phyloP scores from a whole-genome alignment of 2,113 vertebrate species.

The Ophiodon elongatus region DNA sequence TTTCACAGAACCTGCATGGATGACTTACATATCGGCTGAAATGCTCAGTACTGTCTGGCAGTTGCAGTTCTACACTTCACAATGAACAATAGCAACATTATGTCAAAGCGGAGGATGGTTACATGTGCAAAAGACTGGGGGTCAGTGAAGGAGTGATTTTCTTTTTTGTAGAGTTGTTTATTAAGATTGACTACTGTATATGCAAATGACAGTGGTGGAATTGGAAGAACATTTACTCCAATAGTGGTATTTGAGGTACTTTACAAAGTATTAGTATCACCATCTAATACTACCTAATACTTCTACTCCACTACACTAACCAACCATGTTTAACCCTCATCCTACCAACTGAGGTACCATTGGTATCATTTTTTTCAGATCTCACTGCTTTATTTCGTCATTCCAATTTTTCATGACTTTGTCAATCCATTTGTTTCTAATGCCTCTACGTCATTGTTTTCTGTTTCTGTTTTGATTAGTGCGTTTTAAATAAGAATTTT shows the following conservation, averaged over 20 bases:
- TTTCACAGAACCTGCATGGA: constrained; percentile 3
- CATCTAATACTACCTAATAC: not conserved
- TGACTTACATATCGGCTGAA: not conserved
- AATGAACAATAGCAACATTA: not conserved
- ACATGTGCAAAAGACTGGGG: not conserved
- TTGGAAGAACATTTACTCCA: not conserved
- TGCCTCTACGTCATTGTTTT: too few species aligned
- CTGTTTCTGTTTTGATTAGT: too few species aligned
- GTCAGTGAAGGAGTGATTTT: too few species aligned
- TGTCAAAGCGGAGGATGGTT: not conserved
- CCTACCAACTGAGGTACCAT: too few species aligned
- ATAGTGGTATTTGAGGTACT: not conserved
- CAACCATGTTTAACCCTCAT: not conserved
- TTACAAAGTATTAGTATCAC: not conserved
- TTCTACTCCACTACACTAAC: not conserved
- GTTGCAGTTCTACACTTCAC: not conserved
- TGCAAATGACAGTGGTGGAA: not conserved
- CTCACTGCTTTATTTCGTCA: too few species aligned
- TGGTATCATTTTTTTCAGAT: too few species aligned
- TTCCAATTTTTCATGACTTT: too few species aligned
- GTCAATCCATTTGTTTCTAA: too few species aligned
- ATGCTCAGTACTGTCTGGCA: not conserved
- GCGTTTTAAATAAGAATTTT: too few species aligned
- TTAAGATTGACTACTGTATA: not conserved
- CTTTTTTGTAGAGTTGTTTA: not conserved